Evolutionary conservation across 2,888 invertebrate genomes (phyloP).

Genomic region (Bellardia bayeri): DNA sequence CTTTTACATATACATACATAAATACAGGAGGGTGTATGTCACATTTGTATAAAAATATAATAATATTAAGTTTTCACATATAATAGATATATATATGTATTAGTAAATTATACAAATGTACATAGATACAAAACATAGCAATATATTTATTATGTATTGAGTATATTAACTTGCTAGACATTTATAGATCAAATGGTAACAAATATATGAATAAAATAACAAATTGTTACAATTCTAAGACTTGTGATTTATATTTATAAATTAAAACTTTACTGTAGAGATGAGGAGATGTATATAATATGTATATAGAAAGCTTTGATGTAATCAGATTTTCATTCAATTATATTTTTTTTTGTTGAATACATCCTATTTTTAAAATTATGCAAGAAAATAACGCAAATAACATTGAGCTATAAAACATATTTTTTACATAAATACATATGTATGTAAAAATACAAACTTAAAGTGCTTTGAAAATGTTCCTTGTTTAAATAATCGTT

Average conservation of each 20-base stretch:
- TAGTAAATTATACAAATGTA: not conserved
- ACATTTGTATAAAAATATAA: not conserved
- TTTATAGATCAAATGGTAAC: conserved; percentile 5
- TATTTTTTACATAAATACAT: too few species aligned
- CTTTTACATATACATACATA: conserved; percentile 14
- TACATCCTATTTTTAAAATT: too few species aligned
- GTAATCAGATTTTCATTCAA: not conserved
- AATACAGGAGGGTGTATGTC: not conserved
- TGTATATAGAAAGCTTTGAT: not conserved
- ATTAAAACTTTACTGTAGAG: not conserved
- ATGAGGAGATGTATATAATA: not conserved
- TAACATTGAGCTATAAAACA: too few species aligned
- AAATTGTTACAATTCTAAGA: conserved; percentile 17
- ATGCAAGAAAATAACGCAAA: too few species aligned
- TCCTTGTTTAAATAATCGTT: too few species aligned
- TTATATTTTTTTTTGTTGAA: not conserved
- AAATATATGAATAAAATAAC: conserved; percentile 10
- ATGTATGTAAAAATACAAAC: too few species aligned
- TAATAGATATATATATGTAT: not conserved
- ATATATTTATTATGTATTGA: not conserved
- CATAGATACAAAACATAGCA: not conserved
- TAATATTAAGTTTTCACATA: conserved; percentile 23
- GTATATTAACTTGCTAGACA: not conserved
- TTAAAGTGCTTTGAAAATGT: too few species aligned
- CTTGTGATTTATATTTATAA: not conserved